phyloP scores from a whole-genome alignment of 1,140 invertebrate species.

The Chironomus tepperi region DNA sequence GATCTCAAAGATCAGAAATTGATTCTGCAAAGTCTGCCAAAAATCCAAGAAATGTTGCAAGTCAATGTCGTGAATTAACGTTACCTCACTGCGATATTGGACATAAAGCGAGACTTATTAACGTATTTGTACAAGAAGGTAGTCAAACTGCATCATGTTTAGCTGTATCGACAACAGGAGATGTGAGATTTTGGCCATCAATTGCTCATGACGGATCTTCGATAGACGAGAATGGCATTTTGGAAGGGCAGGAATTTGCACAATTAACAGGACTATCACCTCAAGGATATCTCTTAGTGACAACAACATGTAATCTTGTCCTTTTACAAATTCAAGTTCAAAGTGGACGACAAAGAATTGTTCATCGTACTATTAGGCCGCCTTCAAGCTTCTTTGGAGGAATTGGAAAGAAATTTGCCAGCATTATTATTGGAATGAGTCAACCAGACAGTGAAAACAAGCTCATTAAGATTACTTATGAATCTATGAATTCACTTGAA shows the following conservation, averaged over 20 bases:
- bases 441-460: conserved; percentile 60
- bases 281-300: conserved; percentile 74
- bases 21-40: conserved; percentile 31
- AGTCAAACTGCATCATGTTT: conserved; percentile 76
- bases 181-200: conserved; percentile 82
- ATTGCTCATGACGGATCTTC: conserved; percentile 80
- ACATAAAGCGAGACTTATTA: conserved; percentile 81
- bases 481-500: conserved; percentile 27
- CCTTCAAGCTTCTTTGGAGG: conserved; percentile 82
- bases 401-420: conserved; percentile 72
- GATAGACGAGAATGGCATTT: conserved; percentile 73
- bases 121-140: conserved; percentile 60
- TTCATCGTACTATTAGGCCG: conserved; percentile 60
- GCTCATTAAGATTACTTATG: conserved; percentile 34
- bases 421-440: conserved; percentile 78
- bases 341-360: conserved; percentile 55
- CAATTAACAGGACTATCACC: conserved; percentile 59
- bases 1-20: not conserved
- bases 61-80: conserved; percentile 68
- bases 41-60: conserved; percentile 34
- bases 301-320: conserved; percentile 82
- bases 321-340: conserved; percentile 55
- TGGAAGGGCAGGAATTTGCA: conserved; percentile 77
- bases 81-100: conserved; percentile 85
- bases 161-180: conserved; percentile 88